These are phyloP conservation scores for Grapholita molesta DNA, from an alignment of 1,140 invertebrate species.

Conservation along the genomic window DNA sequence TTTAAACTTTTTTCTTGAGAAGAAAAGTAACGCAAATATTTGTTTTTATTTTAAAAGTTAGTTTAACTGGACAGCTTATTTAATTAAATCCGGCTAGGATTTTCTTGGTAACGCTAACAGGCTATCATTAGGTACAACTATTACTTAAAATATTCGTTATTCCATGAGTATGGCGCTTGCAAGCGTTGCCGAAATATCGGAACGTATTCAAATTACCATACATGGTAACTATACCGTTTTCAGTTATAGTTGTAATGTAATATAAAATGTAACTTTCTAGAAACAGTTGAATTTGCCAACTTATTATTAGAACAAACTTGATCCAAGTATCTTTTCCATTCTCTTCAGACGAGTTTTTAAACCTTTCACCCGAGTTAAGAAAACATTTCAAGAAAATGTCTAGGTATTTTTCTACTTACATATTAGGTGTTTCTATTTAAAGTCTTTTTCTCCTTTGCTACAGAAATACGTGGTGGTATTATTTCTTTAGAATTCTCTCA, in stretches of 20 bases:
- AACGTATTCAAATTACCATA: too few species aligned
- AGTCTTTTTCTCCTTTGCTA: background rate
- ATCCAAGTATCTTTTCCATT: background rate
- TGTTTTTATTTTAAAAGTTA: background rate
- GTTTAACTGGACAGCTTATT: background rate
- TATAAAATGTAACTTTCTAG: too few species aligned
- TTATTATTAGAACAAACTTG: background rate
- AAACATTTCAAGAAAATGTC: background rate
- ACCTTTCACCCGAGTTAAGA: background rate
- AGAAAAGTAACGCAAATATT: background rate
- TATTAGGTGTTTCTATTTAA: background rate
- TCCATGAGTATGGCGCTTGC: too few species aligned
- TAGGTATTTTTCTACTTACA: background rate
- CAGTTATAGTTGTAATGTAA: too few species aligned
- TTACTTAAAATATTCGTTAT: too few species aligned
- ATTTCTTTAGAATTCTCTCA: conserved; percentile 23
- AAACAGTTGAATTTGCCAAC: too few species aligned
- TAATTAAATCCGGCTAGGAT: background rate
- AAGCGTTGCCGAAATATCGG: too few species aligned
- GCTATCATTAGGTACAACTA: too few species aligned
- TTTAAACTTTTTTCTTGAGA: background rate
- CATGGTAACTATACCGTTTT: too few species aligned
- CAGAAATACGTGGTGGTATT: background rate
- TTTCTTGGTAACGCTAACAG: background rate
- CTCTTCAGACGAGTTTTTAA: background rate